Evolutionary conservation across 23 tunicate genomes (phyloP).

Genomic region (Ciona savignyi): DNA sequence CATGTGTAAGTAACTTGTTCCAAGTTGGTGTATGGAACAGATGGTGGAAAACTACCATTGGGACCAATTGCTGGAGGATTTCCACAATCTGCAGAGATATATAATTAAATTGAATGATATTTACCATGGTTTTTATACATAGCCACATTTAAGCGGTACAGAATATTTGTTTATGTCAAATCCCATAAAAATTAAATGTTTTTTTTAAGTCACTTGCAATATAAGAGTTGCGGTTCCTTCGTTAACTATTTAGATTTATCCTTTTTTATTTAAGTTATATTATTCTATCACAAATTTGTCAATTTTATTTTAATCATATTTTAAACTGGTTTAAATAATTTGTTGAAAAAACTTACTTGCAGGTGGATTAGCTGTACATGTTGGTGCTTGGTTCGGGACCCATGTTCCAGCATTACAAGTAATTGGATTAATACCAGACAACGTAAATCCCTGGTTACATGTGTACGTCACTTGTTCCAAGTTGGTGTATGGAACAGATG

Average conservation of each 20-base stretch:
- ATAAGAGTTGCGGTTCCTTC: no score
- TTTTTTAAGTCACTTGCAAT: no score
- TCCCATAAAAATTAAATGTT: no score
- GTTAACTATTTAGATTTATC: no score
- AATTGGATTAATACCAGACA: neutral
- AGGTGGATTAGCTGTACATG: neutral
- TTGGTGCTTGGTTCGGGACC: neutral
- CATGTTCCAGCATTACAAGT: conserved; percentile 1
- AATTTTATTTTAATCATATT: no score
- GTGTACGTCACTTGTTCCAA: neutral
- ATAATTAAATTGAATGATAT: no score
- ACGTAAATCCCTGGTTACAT: neutral
- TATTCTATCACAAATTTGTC: neutral
- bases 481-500: neutral
- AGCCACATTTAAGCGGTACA: no score
- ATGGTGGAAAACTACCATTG: neutral
- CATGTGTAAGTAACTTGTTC: neutral
- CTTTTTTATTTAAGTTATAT: no score
- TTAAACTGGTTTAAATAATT: neutral
- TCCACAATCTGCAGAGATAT: neutral
- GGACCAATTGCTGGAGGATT: neutral
- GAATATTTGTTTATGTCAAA: no score
- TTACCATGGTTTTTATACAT: no score
- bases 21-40: neutral
- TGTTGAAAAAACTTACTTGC: neutral